A percentile compares a stretch with the other conserved stretches of the same genome.
Conservation (phyloP, 1,140 invertebrate genomes). For the Callitettix versicolor region DNA sequence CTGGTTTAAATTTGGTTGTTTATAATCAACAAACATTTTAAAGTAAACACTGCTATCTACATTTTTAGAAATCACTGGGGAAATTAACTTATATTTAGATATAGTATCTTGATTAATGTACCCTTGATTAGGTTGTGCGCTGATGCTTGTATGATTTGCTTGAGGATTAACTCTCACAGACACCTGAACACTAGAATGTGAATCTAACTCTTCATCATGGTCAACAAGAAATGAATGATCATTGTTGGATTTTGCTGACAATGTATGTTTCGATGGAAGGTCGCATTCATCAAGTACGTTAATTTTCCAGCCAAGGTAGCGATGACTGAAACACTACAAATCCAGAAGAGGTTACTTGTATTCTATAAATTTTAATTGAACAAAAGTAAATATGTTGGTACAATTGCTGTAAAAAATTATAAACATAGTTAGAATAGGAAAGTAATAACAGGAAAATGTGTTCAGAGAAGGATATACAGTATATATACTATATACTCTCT, state of each 20-base stretch:
- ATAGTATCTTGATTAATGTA: no score
- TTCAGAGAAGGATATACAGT: no score
- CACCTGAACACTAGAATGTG: constrained; percentile 51
- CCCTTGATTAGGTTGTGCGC: not conserved
- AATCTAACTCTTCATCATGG: constrained; percentile 41
- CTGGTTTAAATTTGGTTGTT: no score
- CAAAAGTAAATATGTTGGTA: not conserved
- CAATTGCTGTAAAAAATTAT: not conserved
- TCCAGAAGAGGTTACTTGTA: no score
- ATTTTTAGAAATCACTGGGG: no score
- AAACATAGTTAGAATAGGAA: not conserved
- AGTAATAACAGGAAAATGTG: not conserved
- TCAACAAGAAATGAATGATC: constrained; percentile 34
- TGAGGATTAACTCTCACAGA: constrained; percentile 59
- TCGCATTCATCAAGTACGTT: constrained; percentile 78
- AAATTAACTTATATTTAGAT: no score
- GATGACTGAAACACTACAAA: constrained; percentile 78
- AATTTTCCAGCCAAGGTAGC: constrained; percentile 90
- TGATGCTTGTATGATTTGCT: not conserved
- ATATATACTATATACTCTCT: no score
- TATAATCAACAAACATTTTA: no score
- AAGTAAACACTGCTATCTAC: no score
- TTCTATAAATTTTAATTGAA: not conserved
- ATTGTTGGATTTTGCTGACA: constrained; percentile 42
- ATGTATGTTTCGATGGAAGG: not conserved